Conservation (phyloP, 2,888 invertebrate genomes). For the Ichneumoninae sp. region DNA sequence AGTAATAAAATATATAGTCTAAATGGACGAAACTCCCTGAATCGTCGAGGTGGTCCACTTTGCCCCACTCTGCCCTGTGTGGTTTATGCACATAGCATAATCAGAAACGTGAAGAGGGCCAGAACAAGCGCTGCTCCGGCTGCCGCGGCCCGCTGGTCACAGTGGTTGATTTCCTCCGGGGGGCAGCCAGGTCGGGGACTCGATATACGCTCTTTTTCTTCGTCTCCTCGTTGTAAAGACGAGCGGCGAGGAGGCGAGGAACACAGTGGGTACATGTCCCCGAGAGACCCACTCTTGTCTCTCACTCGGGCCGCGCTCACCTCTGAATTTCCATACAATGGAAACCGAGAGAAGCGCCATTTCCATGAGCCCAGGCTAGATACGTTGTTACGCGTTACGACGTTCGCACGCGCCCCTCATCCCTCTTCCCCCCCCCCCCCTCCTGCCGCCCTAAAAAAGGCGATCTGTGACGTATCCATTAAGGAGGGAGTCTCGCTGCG, state of each 20-base stretch:
- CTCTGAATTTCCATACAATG: conserved; percentile 83
- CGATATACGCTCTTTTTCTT: conserved; percentile 36
- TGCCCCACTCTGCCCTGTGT: no score
- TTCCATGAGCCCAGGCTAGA: conserved; percentile 77
- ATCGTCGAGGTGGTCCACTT: no score
- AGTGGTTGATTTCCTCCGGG: conserved; percentile 77
- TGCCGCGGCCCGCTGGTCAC: conserved; percentile 76
- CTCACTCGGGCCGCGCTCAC: conserved; percentile 69
- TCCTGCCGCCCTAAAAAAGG: no score
- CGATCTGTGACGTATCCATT: no score
- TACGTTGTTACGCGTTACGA: conserved; percentile 63
- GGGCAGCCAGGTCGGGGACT: conserved; percentile 38
- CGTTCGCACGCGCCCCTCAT: conserved; percentile 79
- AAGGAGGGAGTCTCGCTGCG: no score
- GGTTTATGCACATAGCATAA: conserved; percentile 26
- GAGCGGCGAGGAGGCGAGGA: not conserved
- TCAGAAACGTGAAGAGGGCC: conserved; percentile 51
- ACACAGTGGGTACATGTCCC: conserved; percentile 53
- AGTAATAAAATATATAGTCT: no score
- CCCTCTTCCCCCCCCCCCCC: not conserved
- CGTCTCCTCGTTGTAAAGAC: conserved; percentile 39
- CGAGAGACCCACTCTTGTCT: conserved; percentile 28
- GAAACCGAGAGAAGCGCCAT: conserved; percentile 76
- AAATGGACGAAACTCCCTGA: no score
- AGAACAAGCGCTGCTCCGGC: conserved; percentile 33